Conservation (phyloP, 2,113 vertebrate genomes). For the Cololabis saira region DNA sequence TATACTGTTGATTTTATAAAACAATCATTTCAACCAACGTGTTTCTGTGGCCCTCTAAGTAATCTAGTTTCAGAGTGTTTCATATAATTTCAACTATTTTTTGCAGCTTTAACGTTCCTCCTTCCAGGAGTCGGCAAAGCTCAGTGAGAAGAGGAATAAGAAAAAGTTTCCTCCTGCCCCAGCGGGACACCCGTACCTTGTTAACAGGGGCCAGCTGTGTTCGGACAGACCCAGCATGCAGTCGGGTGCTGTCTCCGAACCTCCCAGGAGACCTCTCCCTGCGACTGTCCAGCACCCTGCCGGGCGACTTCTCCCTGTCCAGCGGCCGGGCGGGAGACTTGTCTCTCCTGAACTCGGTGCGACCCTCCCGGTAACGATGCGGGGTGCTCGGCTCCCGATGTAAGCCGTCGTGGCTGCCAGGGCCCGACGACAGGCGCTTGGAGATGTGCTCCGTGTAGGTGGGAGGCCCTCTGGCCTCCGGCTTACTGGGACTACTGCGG, state of each 20-base stretch:
- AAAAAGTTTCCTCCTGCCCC: too few relatives aligned
- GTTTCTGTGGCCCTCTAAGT: too few relatives aligned
- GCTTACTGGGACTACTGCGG: slow-evolving; percentile 93
- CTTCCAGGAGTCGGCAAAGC: too few relatives aligned
- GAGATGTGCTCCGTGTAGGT: slow-evolving; percentile 99
- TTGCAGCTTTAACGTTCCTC: too few relatives aligned
- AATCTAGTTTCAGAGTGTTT: too few relatives aligned
- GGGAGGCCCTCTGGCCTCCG: slow-evolving; percentile 94
- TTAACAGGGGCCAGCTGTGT: slow-evolving; percentile 96
- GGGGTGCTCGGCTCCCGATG: slow-evolving; percentile 97
- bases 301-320: slow-evolving; percentile 96
- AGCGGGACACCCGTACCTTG: slow-evolving; percentile 82
- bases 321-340: slow-evolving; percentile 94
- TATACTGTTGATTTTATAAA: too few relatives aligned
- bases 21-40: too few relatives aligned
- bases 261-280: slow-evolving; percentile 93
- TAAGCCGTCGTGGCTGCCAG: slow-evolving; percentile 88
- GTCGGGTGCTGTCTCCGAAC: slow-evolving; percentile 90
- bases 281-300: slow-evolving; percentile 91
- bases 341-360: slow-evolving; percentile 94
- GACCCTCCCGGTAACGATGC: slow-evolving; percentile 94
- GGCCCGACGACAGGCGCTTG: slow-evolving; percentile 92
- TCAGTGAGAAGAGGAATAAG: too few relatives aligned
- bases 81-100: too few relatives aligned
- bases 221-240: slow-evolving; percentile 88